Percentiles rank a stretch among this genome's conserved stretches.
These are phyloP conservation scores for Teleopsis dalmanni DNA, from an alignment of 1,140 invertebrate genomes.

Conservation along the genomic window DNA sequence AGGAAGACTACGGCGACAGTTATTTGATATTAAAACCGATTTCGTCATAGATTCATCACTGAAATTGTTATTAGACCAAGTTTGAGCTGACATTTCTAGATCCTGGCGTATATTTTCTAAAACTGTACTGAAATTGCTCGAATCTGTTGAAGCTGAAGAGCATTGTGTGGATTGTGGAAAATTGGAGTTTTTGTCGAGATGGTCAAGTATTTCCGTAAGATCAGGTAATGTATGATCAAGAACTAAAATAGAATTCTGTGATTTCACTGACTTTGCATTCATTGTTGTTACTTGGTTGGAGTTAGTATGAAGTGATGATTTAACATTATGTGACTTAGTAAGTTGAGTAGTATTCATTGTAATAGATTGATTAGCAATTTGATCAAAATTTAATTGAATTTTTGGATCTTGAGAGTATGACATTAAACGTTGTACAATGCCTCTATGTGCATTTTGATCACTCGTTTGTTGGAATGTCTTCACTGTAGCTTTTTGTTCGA, in stretches of 20 bases:
- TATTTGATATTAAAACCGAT: no score
- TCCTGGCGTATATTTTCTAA: conserved; percentile 37
- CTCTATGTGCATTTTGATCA: conserved; percentile 32
- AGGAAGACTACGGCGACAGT: no score
- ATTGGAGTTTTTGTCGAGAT: conserved; percentile 14
- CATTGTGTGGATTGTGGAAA: not conserved
- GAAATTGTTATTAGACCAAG: conserved; percentile 26
- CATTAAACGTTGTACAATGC: conserved; percentile 37
- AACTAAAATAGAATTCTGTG: no score
- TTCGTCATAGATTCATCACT: no score
- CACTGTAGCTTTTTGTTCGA: conserved; percentile 14
- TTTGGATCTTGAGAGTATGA: conserved; percentile 41
- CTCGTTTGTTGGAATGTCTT: conserved; percentile 25
- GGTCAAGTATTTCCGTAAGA: conserved; percentile 34
- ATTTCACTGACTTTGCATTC: no score
- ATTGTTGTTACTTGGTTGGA: no score
- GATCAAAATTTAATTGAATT: no score
- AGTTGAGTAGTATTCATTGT: no score
- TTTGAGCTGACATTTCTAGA: conserved; percentile 31
- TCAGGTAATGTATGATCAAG: no score
- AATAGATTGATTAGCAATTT: no score
- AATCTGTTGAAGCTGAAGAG: conserved; percentile 18
- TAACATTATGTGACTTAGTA: no score
- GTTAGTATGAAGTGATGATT: no score
- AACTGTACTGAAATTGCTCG: conserved; percentile 32